phyloP scores from a whole-genome alignment of 2,797 vertebrate genomes.

The Cercopithecus hamlyni region DNA sequence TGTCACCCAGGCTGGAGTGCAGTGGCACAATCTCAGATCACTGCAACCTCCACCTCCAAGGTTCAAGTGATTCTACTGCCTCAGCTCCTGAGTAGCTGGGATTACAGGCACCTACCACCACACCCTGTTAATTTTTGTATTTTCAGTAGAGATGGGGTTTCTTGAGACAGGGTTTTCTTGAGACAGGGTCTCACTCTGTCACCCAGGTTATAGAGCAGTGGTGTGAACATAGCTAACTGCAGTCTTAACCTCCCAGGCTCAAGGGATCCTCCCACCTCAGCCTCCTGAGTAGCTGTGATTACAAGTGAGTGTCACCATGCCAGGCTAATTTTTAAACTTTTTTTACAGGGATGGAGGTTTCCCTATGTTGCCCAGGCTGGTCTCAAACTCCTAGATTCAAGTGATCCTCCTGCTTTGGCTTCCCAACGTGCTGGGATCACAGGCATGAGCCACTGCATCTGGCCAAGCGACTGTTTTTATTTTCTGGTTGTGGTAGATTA shows the following conservation, averaged over 20 bases:
- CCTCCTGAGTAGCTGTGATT: background rate
- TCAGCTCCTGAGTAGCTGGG: background rate
- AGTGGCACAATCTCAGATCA: fast-evolving
- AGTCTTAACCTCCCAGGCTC: no score
- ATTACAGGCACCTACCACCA: background rate
- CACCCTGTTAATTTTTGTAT: background rate
- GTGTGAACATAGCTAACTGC: no score
- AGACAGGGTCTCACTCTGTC: no score
- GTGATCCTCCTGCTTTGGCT: background rate
- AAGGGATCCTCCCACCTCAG: no score
- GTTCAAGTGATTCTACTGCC: background rate
- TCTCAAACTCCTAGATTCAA: background rate
- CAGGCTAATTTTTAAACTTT: background rate
- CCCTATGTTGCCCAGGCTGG: background rate
- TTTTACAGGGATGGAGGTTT: background rate
- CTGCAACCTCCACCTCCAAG: background rate
- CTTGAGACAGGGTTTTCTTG: no score
- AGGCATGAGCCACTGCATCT: background rate
- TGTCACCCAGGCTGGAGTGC: background rate
- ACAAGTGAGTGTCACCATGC: background rate
- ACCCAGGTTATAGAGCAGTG: no score
- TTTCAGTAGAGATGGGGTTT: background rate
- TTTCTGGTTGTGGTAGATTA: background rate
- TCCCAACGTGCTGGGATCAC: background rate
- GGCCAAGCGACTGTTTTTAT: background rate